phyloP scores from a whole-genome alignment of 2,797 vertebrate species.

The Brachyalestes nurse region DNA sequence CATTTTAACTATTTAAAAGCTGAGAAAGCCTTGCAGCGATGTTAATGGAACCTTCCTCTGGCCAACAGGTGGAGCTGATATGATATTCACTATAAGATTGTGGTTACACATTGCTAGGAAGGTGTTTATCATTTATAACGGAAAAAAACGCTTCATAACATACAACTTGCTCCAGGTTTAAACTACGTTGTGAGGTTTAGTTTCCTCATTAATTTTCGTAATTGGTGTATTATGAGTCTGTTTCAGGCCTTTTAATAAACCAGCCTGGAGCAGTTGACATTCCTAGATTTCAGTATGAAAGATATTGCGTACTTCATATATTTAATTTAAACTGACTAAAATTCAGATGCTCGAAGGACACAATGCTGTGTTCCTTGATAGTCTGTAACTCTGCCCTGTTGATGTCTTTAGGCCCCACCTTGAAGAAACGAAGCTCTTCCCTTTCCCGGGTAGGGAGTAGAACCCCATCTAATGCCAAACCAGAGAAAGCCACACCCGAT shows the following conservation, averaged over 20 bases:
- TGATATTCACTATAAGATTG: neutral
- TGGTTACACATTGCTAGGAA: neutral
- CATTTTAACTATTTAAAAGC: neutral
- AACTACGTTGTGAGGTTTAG: neutral
- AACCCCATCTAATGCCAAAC: slow-evolving; percentile 75
- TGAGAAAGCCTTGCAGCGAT: neutral
- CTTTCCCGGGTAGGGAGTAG: slow-evolving; percentile 85
- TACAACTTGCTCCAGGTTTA: neutral
- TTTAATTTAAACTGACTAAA: slow-evolving; percentile 52
- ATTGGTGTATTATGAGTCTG: too few relatives aligned
- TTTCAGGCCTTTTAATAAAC: too few relatives aligned
- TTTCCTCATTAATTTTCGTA: neutral
- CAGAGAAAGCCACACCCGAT: slow-evolving; percentile 82
- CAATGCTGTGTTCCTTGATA: slow-evolving; percentile 4
- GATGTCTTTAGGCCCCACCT: slow-evolving; percentile 73
- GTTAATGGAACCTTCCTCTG: too few relatives aligned
- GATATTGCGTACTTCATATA: slow-evolving; percentile 54
- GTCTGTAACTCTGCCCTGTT: slow-evolving; percentile 67
- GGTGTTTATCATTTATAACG: neutral
- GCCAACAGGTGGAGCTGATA: neutral
- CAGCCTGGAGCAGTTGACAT: neutral
- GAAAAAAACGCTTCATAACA: neutral
- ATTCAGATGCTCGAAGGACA: slow-evolving; percentile 56
- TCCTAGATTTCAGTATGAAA: slow-evolving; percentile 17
- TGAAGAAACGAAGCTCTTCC: slow-evolving; percentile 90